phyloP scores from a whole-genome alignment of 1,140 invertebrate genomes.

The Tribolium madens region DNA sequence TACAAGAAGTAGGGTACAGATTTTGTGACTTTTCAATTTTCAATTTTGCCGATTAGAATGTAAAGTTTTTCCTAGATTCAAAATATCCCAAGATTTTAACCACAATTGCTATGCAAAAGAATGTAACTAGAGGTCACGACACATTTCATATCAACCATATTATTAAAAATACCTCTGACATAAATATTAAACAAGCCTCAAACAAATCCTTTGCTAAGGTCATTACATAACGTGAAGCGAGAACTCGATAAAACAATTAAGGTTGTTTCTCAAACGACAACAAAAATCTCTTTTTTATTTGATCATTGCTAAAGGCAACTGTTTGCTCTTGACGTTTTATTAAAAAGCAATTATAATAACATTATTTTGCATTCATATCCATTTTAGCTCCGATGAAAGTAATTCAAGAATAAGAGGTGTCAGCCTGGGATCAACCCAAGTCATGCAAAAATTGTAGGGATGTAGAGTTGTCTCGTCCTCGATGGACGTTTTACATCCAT shows the following conservation, averaged over 20 bases:
- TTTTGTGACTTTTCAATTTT: no score
- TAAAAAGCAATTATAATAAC: conserved; percentile 37
- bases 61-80: background rate
- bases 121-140: background rate
- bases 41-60: no score
- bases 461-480: background rate
- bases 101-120: background rate
- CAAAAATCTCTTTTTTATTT: conserved; percentile 19
- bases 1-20: no score
- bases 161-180: background rate
- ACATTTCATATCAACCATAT: background rate
- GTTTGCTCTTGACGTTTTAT: conserved; percentile 29
- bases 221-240: no score
- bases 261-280: background rate
- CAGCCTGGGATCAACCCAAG: background rate
- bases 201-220: background rate
- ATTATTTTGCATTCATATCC: background rate
- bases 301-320: conserved; percentile 2
- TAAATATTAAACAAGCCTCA: background rate
- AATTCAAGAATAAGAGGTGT: background rate
- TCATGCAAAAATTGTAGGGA: background rate
- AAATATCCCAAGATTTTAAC: background rate
- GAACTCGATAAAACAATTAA: conserved; percentile 8
- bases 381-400: background rate
- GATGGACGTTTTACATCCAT: background rate